Conservation (phyloP, 2,888 invertebrate species). For the Apodemia duryi region DNA sequence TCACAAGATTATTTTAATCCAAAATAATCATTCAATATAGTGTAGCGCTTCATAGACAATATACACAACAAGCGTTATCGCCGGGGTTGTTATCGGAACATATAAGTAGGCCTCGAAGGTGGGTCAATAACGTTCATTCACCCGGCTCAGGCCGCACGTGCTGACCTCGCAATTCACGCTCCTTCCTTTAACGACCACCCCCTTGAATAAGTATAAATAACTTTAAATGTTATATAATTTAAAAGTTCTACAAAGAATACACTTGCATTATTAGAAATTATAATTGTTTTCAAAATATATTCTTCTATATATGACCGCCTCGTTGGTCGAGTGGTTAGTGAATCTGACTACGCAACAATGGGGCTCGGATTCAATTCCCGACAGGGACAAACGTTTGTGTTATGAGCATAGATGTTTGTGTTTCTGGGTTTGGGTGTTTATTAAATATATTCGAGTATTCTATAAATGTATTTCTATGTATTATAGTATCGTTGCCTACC, state of each 20-base stretch:
- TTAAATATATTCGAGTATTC: too few species aligned
- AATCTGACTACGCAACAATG: too few species aligned
- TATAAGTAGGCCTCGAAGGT: slow-evolving; percentile 64
- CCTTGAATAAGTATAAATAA: not conserved
- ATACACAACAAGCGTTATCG: slow-evolving; percentile 39
- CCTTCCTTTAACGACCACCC: slow-evolving; percentile 26
- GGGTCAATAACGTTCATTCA: slow-evolving; percentile 78
- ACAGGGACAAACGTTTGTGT: too few species aligned
- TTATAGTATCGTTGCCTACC: too few species aligned
- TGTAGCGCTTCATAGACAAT: slow-evolving; percentile 25
- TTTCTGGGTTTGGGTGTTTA: too few species aligned
- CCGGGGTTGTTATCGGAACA: slow-evolving; percentile 66
- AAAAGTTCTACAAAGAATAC: not conserved
- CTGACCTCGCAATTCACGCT: slow-evolving; percentile 53
- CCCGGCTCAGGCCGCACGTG: slow-evolving; percentile 70
- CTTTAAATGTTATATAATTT: not conserved
- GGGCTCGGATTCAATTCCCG: too few species aligned
- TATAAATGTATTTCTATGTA: too few species aligned
- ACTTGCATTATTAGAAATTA: not conserved
- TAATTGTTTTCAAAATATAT: not conserved
- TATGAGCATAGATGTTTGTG: too few species aligned
- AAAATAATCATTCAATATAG: slow-evolving; percentile 8
- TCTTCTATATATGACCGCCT: too few species aligned
- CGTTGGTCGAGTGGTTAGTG: too few species aligned
- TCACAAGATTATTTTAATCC: slow-evolving; percentile 6